Evolutionary conservation across 2,797 vertebrate genomes (phyloP).

Genomic region (Glyptemys insculpta): DNA sequence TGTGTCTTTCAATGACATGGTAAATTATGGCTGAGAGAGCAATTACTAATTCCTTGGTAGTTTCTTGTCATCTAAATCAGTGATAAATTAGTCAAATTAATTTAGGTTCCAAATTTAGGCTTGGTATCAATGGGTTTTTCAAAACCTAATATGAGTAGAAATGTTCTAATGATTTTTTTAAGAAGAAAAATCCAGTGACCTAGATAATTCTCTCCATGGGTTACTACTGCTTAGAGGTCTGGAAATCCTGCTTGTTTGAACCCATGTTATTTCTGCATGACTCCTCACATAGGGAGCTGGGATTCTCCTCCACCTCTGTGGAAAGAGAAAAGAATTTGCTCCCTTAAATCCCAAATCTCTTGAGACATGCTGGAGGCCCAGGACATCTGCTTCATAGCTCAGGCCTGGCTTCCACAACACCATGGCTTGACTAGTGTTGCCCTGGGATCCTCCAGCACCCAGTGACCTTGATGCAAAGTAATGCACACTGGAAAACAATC

Average conservation of each 20-base stretch:
- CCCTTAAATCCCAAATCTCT: not conserved
- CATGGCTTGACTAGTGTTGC: rapidly evolving
- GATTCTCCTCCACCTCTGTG: not conserved
- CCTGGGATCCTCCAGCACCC: not conserved
- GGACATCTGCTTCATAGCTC: rapidly evolving
- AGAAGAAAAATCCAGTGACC: not conserved
- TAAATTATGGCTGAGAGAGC: not conserved
- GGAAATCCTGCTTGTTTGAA: not conserved
- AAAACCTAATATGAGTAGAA: not conserved
- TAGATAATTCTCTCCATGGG: not conserved
- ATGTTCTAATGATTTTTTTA: not conserved
- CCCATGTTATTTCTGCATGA: rapidly evolving
- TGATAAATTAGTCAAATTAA: not conserved
- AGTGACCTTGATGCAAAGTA: not conserved
- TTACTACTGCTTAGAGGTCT: not conserved
- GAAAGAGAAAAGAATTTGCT: not conserved
- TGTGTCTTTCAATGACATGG: rapidly evolving
- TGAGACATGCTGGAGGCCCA: not conserved
- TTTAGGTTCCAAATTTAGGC: not conserved
- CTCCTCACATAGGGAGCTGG: rapidly evolving
- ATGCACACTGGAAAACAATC: too few species aligned
- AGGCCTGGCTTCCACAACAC: rapidly evolving
- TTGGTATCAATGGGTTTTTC: rapidly evolving
- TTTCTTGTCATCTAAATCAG: not conserved
- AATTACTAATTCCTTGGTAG: not conserved